Percentiles rank a stretch among this genome's conserved stretches.
These are phyloP conservation scores for Patagioenas fasciata DNA, from an alignment of 2,113 vertebrate species.

Conservation along the genomic window DNA sequence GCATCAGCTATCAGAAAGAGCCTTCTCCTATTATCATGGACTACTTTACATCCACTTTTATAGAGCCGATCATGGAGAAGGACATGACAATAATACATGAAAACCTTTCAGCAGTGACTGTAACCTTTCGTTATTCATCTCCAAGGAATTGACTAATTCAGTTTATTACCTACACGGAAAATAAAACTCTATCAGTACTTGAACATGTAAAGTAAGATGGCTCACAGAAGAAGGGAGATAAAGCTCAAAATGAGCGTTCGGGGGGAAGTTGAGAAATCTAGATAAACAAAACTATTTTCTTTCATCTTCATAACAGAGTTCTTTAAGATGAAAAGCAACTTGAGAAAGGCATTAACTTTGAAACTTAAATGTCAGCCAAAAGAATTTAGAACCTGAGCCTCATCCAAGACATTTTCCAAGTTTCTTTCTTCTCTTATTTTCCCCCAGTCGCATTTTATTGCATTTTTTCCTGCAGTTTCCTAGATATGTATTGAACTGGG, in stretches of 20 bases:
- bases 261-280: conserved; percentile 2
- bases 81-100: neutral
- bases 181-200: neutral
- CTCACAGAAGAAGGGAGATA: neutral
- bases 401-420: conserved; percentile 38
- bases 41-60: neutral
- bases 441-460: conserved; percentile 20
- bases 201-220: neutral
- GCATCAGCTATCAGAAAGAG: neutral
- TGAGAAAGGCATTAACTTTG: conserved; percentile 45
- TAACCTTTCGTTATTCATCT: conserved; percentile 26
- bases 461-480: neutral
- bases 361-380: conserved; percentile 64
- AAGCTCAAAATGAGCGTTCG: neutral
- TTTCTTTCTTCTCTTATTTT: conserved; percentile 22
- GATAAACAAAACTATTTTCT: conserved; percentile 61
- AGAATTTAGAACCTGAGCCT: conserved; percentile 39
- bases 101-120: conserved; percentile 8
- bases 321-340: conserved; percentile 55
- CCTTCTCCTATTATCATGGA: neutral
- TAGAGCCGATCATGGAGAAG: neutral
- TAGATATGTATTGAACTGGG: neutral
- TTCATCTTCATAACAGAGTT: conserved; percentile 31
- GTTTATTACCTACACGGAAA: conserved; percentile 48
- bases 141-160: conserved; percentile 29